phyloP scores from a whole-genome alignment of 2,113 vertebrate species.

The Trogon melanurus region DNA sequence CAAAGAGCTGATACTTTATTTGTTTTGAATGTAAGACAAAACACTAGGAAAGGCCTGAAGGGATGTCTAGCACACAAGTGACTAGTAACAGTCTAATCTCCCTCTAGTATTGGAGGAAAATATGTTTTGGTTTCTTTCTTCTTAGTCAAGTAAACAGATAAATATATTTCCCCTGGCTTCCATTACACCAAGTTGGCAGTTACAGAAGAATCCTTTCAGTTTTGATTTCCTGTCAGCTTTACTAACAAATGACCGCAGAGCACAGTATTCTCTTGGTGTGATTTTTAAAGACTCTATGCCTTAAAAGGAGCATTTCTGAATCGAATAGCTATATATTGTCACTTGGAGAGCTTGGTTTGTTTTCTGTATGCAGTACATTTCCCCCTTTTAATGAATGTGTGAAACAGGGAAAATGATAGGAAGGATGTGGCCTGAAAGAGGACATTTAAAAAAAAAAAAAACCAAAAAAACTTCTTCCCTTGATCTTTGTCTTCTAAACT shows the following conservation, averaged over 20 bases:
- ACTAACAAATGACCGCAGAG: slow-evolving; percentile 31
- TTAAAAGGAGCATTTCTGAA: slow-evolving; percentile 35
- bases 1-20: slow-evolving; percentile 24
- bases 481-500: neutral
- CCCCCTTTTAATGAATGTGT: neutral
- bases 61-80: slow-evolving; percentile 47
- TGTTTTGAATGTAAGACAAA: slow-evolving; percentile 44
- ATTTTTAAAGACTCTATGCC: slow-evolving; percentile 25
- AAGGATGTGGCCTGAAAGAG: neutral
- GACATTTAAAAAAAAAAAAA: neutral
- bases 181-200: slow-evolving; percentile 47
- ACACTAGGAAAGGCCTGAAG: slow-evolving; percentile 41
- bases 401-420: neutral
- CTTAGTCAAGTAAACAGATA: slow-evolving; percentile 63
- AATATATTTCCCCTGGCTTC: slow-evolving; percentile 63
- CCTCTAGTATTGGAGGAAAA: slow-evolving; percentile 42
- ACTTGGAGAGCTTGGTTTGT: neutral
- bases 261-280: slow-evolving; percentile 27
- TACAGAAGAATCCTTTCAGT: slow-evolving; percentile 57
- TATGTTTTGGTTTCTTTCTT: slow-evolving; percentile 60
- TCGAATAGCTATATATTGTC: neutral
- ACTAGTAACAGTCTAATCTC: slow-evolving; percentile 34
- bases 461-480: neutral
- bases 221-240: slow-evolving; percentile 68
- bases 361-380: neutral